A percentile compares a stretch with the other conserved stretches of the same genome.
phyloP scores from a whole-genome alignment of 2,797 vertebrate genomes.

The Cichlasoma orientale region DNA sequence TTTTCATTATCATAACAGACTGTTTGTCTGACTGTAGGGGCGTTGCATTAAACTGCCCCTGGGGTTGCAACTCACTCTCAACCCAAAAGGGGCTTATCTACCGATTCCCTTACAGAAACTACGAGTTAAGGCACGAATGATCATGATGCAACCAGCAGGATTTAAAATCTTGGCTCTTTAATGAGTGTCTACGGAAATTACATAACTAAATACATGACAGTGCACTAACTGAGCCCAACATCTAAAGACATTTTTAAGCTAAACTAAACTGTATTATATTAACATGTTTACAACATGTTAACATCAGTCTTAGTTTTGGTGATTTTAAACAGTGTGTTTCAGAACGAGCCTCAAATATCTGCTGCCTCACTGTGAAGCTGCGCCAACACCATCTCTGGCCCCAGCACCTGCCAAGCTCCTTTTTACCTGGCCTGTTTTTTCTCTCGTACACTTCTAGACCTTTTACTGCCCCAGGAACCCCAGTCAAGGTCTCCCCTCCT shows the following conservation, averaged over 20 bases:
- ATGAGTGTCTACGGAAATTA: not conserved
- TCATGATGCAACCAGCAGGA: not conserved
- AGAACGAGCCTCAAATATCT: not conserved
- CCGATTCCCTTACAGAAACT: not conserved
- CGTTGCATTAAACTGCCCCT: too few species aligned
- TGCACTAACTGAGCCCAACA: not conserved
- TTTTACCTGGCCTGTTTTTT: not conserved
- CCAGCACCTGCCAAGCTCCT: not conserved
- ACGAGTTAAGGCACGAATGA: not conserved
- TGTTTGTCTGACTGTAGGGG: too few species aligned
- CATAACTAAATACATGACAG: conserved; percentile 4
- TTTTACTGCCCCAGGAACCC: conserved; percentile 34
- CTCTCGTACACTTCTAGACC: conserved; percentile 14
- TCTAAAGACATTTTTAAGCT: not conserved
- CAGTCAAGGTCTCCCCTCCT: conserved; percentile 43
- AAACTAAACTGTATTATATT: not conserved
- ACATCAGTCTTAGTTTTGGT: not conserved
- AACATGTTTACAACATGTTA: not conserved
- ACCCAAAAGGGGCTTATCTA: too few species aligned
- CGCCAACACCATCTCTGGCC: not conserved
- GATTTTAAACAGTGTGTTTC: not conserved
- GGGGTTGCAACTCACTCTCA: too few species aligned
- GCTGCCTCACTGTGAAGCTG: conserved; percentile 5
- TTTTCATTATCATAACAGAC: too few species aligned
- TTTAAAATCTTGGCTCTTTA: conserved; percentile 1